Conservation (phyloP, 2,888 invertebrate genomes). For the Notodromas monacha region DNA sequence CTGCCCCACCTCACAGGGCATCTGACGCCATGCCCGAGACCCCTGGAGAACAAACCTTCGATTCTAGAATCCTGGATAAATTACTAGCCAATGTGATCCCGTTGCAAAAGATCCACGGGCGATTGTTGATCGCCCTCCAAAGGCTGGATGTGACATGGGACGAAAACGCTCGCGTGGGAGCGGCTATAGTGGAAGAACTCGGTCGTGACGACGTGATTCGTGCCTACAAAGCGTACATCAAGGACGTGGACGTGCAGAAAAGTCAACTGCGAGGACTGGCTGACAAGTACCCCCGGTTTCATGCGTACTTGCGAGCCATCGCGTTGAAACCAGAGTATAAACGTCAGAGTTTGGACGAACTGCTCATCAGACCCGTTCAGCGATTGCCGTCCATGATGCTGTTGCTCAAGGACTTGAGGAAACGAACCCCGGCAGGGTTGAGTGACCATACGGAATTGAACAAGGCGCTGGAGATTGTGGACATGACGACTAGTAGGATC, state of each 20-base stretch:
- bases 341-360: slow-evolving; percentile 69
- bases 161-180: slow-evolving; percentile 55
- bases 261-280: background rate
- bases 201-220: slow-evolving; percentile 11
- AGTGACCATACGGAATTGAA: background rate
- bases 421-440: background rate
- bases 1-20: background rate
- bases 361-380: slow-evolving; percentile 89
- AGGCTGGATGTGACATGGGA: slow-evolving; percentile 42
- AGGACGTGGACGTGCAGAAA: background rate
- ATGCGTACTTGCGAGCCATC: slow-evolving; percentile 85
- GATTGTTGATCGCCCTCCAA: slow-evolving; percentile 27
- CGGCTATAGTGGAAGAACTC: slow-evolving; percentile 48
- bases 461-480: background rate
- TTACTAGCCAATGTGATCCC: slow-evolving; percentile 84
- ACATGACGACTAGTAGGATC: background rate
- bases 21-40: too few species aligned
- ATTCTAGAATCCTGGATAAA: slow-evolving; percentile 18
- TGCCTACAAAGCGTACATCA: background rate
- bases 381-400: slow-evolving; percentile 81
- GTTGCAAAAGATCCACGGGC: slow-evolving; percentile 67
- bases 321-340: slow-evolving; percentile 54
- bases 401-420: slow-evolving; percentile 30
- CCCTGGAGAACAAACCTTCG: too few species aligned
- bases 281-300: slow-evolving; percentile 25